These are phyloP conservation scores for Lutjanus argentimaculatus DNA, from an alignment of 2,797 vertebrate genomes.

Conservation along the genomic window DNA sequence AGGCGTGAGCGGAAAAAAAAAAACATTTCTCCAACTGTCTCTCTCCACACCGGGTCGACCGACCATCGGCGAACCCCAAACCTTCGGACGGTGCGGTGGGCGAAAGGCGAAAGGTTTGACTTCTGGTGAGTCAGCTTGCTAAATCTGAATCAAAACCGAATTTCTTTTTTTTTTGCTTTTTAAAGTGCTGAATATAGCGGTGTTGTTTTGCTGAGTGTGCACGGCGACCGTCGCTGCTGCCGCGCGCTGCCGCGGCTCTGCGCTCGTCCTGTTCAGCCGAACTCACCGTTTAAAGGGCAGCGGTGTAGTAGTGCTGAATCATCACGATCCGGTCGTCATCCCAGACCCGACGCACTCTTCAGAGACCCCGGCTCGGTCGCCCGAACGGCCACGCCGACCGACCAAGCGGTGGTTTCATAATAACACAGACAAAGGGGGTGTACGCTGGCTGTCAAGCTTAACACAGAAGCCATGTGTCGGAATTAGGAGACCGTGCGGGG, in stretches of 20 bases:
- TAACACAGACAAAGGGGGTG: constrained; percentile 76
- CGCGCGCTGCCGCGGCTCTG: constrained; percentile 31
- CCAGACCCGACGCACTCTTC: constrained; percentile 43
- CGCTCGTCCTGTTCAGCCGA: constrained; percentile 36
- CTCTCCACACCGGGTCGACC: constrained; percentile 56
- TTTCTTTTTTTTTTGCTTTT: background rate
- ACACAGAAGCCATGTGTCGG: constrained; percentile 75
- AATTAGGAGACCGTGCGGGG: constrained; percentile 62
- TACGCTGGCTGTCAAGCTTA: constrained; percentile 58
- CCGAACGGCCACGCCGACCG: constrained; percentile 37
- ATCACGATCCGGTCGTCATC: constrained; percentile 75
- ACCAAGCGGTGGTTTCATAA: constrained; percentile 55
- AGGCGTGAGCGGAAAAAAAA: constrained; percentile 71
- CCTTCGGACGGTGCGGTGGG: constrained; percentile 57
- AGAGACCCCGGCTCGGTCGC: constrained; percentile 43
- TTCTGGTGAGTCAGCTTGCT: constrained; percentile 79
- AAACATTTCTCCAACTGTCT: constrained; percentile 72
- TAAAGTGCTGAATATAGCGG: constrained; percentile 74
- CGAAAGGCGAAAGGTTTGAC: constrained; percentile 66
- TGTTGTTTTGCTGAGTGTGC: constrained; percentile 80
- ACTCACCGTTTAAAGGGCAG: constrained; percentile 66
- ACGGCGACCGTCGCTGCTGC: constrained; percentile 45
- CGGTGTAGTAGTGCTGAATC: constrained; percentile 82
- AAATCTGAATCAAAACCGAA: constrained; percentile 34
- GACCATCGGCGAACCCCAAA: constrained; percentile 46